Conservation (phyloP, 2,888 invertebrate genomes). For the Chydorus sphaericus region DNA sequence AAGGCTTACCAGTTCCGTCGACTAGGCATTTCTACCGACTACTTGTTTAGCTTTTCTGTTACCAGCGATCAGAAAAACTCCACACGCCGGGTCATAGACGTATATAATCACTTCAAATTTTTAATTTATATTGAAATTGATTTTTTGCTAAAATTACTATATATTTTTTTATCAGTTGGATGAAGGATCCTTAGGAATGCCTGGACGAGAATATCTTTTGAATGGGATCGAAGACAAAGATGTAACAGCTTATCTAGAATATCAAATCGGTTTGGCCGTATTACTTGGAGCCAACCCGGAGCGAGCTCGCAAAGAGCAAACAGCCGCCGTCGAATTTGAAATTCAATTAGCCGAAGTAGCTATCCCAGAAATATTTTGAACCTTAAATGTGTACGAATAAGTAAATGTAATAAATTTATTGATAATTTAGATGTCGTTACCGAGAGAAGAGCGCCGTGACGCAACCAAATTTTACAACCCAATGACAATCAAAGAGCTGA, state of each 20-base stretch:
- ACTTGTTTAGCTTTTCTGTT: slow-evolving; percentile 53
- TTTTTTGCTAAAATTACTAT: slow-evolving; percentile 17
- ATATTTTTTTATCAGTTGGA: slow-evolving; percentile 46
- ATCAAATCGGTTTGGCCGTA: slow-evolving; percentile 74
- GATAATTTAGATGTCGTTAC: slow-evolving; percentile 53
- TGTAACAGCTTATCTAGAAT: slow-evolving; percentile 69
- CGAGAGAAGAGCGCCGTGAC: slow-evolving; percentile 78
- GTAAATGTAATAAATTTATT: neutral
- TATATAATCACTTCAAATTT: slow-evolving; percentile 30
- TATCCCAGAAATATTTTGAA: slow-evolving; percentile 19
- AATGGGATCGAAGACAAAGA: slow-evolving; percentile 68
- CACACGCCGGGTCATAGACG: slow-evolving; percentile 66
- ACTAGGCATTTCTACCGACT: slow-evolving; percentile 53
- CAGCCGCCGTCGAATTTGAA: slow-evolving; percentile 72
- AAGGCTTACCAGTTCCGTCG: slow-evolving; percentile 65
- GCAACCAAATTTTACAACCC: slow-evolving; percentile 83
- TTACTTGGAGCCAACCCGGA: slow-evolving; percentile 64
- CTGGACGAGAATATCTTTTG: slow-evolving; percentile 64
- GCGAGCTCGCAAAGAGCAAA: slow-evolving; percentile 52
- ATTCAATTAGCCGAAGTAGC: slow-evolving; percentile 79
- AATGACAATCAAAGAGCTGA: slow-evolving; percentile 64
- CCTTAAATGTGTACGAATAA: neutral
- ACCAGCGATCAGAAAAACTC: slow-evolving; percentile 74
- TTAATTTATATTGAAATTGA: neutral
- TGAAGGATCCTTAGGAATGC: slow-evolving; percentile 65